These are phyloP conservation scores for Perodicticus potto DNA, from an alignment of 2,797 vertebrate genomes.

Conservation along the genomic window DNA sequence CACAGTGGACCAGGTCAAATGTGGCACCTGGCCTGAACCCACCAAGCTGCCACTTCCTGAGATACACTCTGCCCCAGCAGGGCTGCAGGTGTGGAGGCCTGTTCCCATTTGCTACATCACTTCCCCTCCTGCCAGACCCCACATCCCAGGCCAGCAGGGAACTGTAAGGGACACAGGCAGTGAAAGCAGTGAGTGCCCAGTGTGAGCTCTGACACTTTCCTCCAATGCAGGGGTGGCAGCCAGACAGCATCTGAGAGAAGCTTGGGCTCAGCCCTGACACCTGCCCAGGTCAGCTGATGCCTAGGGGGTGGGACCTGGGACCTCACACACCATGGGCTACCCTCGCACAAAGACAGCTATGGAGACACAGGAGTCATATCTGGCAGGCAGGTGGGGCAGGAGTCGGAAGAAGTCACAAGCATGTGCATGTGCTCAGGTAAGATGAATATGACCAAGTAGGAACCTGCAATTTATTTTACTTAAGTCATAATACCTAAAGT, in stretches of 20 bases:
- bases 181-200: background rate
- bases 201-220: background rate
- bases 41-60: background rate
- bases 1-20: background rate
- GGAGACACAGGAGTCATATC: background rate
- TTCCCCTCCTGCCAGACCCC: background rate
- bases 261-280: background rate
- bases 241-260: background rate
- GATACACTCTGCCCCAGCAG: background rate
- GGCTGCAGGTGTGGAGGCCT: background rate
- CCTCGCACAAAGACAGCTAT: background rate
- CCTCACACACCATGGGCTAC: background rate
- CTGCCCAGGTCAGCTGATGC: background rate
- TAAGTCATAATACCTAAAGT: background rate
- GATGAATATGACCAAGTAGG: background rate
- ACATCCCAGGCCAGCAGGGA: background rate
- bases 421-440: background rate
- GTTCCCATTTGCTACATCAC: background rate
- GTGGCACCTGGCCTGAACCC: background rate
- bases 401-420: background rate
- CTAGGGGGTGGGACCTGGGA: background rate
- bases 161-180: background rate
- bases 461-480: background rate
- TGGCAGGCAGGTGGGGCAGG: background rate
- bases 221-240: background rate